Percentiles rank a stretch among this genome's conserved stretches.
Evolutionary conservation across 2,113 vertebrate genomes (phyloP).

Genomic region (Hemichromis elongatus): DNA sequence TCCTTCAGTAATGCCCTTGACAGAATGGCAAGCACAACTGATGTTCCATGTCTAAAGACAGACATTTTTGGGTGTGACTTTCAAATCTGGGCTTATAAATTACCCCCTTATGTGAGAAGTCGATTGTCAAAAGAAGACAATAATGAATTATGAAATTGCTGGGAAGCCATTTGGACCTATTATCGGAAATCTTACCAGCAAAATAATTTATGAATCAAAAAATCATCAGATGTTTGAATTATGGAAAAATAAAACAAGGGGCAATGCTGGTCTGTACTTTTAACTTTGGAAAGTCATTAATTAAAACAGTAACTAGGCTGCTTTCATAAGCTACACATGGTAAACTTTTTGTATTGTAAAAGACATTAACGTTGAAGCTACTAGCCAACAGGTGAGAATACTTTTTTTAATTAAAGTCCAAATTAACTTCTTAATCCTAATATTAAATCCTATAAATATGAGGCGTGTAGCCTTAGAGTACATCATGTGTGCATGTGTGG

Average conservation of each 20-base stretch:
- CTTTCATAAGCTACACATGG: not conserved
- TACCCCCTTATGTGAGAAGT: conserved; percentile 38
- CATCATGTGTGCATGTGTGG: not conserved
- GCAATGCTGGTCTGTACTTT: not conserved
- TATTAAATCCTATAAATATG: conserved; percentile 24
- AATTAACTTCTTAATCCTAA: conserved; percentile 22
- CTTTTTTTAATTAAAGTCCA: conserved; percentile 44
- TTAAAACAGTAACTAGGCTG: not conserved
- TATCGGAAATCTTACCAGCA: not conserved
- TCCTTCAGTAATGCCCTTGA: conserved; percentile 67
- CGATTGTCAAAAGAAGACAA: conserved; percentile 37
- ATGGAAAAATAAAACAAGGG: not conserved
- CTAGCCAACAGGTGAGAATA: not conserved
- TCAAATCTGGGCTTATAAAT: conserved; percentile 58
- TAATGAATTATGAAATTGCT: conserved; percentile 24
- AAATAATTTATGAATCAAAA: conserved; percentile 45
- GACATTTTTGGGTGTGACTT: conserved; percentile 52
- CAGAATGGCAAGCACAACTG: conserved; percentile 63
- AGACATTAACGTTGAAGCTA: conserved; percentile 7
- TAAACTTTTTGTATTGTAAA: conserved; percentile 14
- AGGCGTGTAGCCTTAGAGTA: conserved; percentile 23
- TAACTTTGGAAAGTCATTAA: no score
- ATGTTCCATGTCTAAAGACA: conserved; percentile 64
- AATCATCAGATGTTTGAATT: not conserved
- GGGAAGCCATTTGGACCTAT: conserved; percentile 23